Conservation (phyloP, 2,113 vertebrate species). For the Gymnobelideus leadbeateri region DNA sequence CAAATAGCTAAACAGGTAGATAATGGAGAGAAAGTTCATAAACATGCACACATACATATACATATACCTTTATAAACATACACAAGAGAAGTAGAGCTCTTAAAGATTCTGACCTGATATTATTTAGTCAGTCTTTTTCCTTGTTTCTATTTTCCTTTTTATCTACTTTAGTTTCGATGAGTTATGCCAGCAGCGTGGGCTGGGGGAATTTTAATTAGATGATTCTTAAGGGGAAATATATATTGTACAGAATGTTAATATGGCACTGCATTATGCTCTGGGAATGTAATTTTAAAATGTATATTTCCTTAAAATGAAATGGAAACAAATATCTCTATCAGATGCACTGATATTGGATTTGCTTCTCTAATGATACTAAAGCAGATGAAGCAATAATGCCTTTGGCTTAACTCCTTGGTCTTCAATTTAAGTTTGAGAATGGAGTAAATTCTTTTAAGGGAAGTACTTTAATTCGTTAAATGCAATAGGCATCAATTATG, state of each 20-base stretch:
- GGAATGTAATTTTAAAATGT: neutral
- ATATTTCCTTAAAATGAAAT: neutral
- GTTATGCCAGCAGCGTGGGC: neutral
- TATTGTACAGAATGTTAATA: neutral
- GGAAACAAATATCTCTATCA: neutral
- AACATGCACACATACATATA: neutral
- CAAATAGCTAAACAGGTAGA: neutral
- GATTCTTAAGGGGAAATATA: constrained; percentile 30
- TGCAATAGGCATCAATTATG: neutral
- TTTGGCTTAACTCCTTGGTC: neutral
- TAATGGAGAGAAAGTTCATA: neutral
- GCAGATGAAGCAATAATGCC: neutral
- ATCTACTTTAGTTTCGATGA: constrained; percentile 42
- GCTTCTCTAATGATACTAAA: neutral
- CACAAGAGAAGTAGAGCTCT: neutral
- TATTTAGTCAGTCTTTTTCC: constrained; percentile 10
- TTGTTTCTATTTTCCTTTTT: constrained; percentile 53
- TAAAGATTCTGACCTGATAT: neutral
- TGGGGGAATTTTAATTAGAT: constrained; percentile 47
- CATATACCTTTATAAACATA: neutral
- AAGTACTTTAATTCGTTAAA: neutral
- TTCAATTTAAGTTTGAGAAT: constrained; percentile 22
- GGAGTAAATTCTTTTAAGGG: neutral
- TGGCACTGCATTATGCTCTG: neutral
- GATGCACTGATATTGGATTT: neutral